These are phyloP conservation scores for Megaceryle maxima DNA, from an alignment of 2,113 vertebrate genomes.

Conservation along the genomic window DNA sequence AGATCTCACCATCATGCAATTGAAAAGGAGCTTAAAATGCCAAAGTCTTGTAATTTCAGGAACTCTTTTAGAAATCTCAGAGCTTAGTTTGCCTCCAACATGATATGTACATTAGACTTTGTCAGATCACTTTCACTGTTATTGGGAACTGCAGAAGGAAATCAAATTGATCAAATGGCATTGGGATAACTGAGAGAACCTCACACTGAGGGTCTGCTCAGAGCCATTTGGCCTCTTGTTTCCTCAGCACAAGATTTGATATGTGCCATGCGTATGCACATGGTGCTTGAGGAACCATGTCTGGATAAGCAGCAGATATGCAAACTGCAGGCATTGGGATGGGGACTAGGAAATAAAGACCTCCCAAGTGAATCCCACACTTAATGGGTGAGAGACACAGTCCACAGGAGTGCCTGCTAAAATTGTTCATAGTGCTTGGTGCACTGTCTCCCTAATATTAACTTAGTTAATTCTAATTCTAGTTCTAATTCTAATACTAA, in stretches of 20 bases:
- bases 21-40: neutral
- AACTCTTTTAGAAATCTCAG: neutral
- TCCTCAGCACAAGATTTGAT: neutral
- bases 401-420: neutral
- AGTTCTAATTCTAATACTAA: neutral
- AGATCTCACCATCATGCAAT: neutral
- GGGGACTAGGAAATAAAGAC: neutral
- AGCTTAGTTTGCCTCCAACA: neutral
- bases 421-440: neutral
- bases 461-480: neutral
- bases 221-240: rapidly evolving
- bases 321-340: neutral
- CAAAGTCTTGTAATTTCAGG: neutral
- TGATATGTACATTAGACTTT: neutral
- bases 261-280: rapidly evolving
- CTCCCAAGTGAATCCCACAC: neutral
- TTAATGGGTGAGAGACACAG: neutral
- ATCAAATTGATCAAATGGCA: neutral
- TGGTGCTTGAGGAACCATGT: neutral
- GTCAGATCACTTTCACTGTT: neutral
- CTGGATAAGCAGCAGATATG: neutral
- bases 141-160: neutral
- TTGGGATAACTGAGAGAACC: neutral
- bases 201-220: neutral
- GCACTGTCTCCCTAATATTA: neutral